A percentile compares a stretch with the other conserved stretches of the same genome.
Evolutionary conservation across 2,888 invertebrate species (phyloP).

Genomic region (Steinernema scapterisci): DNA sequence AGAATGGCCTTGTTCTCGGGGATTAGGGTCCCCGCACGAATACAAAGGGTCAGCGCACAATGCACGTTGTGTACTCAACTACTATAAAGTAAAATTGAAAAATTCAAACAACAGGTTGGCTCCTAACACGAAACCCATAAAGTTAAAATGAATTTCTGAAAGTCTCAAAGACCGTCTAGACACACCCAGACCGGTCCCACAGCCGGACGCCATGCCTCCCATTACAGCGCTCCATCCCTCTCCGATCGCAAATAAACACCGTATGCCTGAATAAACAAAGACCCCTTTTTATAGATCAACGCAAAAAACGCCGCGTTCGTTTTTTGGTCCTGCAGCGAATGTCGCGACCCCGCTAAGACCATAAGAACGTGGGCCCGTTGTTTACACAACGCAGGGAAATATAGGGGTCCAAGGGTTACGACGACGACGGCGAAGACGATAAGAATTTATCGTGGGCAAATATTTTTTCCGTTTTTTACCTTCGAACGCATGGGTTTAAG

Average conservation of each 20-base stretch:
- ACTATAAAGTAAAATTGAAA: no score
- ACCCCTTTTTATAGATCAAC: background rate
- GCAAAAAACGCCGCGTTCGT: background rate
- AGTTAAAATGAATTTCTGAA: no score
- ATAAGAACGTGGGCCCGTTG: no score
- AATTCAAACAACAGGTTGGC: no score
- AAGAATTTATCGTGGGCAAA: slow-evolving; percentile 5
- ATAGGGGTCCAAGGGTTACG: no score
- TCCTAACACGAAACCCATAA: no score
- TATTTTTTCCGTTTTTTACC: slow-evolving; percentile 4
- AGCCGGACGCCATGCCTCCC: background rate
- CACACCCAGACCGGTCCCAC: background rate
- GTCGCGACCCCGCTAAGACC: no score
- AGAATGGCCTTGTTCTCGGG: no score
- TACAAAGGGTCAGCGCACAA: no score
- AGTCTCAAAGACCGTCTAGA: background rate
- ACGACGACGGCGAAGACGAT: background rate
- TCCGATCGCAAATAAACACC: slow-evolving; percentile 15
- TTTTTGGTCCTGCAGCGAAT: background rate
- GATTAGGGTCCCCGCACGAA: no score
- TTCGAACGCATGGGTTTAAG: background rate
- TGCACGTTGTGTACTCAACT: no score
- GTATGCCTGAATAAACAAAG: slow-evolving; percentile 17
- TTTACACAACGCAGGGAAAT: no score
- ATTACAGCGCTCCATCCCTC: background rate